A percentile compares a stretch with the other conserved stretches of the same genome.
Conservation (phyloP, 2,888 invertebrate genomes). For the Cheilosia grossa region DNA sequence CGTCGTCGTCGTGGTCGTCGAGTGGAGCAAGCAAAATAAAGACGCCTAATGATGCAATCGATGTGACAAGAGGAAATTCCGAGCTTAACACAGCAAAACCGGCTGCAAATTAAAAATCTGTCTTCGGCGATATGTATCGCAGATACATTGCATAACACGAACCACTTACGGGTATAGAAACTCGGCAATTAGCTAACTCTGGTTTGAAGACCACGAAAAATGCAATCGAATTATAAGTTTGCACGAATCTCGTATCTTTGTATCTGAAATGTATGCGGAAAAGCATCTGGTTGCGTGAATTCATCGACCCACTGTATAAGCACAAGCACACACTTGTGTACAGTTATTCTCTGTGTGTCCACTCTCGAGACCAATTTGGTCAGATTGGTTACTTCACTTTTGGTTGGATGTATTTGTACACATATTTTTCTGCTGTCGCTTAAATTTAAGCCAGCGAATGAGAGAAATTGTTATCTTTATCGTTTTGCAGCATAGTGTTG, state of each 20-base stretch:
- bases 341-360: conserved; percentile 31
- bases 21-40: conserved; percentile 14
- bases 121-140: conserved; percentile 10
- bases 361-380: conserved; percentile 66
- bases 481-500: neutral
- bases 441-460: conserved; percentile 51
- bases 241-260: conserved; percentile 15
- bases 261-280: conserved; percentile 58
- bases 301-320: conserved; percentile 66
- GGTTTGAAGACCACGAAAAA: conserved; percentile 42
- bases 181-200: conserved; percentile 43
- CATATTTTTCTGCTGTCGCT: conserved; percentile 37
- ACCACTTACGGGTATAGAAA: conserved; percentile 13
- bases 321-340: neutral
- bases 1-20: conserved; percentile 6
- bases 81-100: conserved; percentile 38
- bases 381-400: conserved; percentile 72
- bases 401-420: conserved; percentile 20
- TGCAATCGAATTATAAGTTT: conserved; percentile 30
- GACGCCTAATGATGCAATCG: conserved; percentile 65
- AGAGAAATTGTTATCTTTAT: conserved; percentile 43
- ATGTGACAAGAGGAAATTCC: conserved; percentile 69
- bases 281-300: conserved; percentile 58
- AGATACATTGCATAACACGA: conserved; percentile 44
- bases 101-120: conserved; percentile 53